A percentile compares a stretch with the other conserved stretches of the same genome.
Evolutionary conservation across 64 coral and sea anemone genomes (phyloP).

Genomic region (Pocillopora verrucosa): DNA sequence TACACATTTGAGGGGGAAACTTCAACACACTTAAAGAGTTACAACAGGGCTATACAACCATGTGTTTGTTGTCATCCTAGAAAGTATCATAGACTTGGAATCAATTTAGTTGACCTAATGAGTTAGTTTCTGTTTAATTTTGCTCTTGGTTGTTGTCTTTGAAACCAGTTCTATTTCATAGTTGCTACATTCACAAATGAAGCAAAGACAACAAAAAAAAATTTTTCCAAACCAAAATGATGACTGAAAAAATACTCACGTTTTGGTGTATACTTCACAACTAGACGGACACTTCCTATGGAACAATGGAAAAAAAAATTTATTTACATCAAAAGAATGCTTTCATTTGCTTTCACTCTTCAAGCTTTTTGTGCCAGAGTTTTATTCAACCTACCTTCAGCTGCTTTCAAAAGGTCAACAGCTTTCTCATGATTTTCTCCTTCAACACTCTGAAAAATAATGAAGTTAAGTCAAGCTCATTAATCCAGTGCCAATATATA

Average conservation of each 20-base stretch:
- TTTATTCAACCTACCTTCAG: constrained; percentile 71
- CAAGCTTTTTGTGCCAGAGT: background rate
- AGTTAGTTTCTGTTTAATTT: too few relatives aligned
- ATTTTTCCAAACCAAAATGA: background rate
- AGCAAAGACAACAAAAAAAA: background rate
- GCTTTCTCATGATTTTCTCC: constrained; percentile 99
- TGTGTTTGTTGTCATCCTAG: background rate
- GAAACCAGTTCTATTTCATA: too few relatives aligned
- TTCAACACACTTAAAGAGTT: too few relatives aligned
- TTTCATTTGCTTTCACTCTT: too few relatives aligned
- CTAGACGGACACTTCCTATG: constrained; percentile 91
- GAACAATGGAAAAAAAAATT: background rate
- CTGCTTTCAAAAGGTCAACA: constrained; percentile 93
- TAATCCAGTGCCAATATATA: too few relatives aligned
- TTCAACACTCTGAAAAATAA: constrained; percentile 91
- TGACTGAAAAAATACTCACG: constrained; percentile 56
- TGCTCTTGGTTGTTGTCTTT: too few relatives aligned
- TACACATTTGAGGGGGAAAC: too few relatives aligned
- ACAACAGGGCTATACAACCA: too few relatives aligned
- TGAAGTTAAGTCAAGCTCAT: background rate
- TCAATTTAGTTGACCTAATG: too few relatives aligned
- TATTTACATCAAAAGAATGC: too few relatives aligned
- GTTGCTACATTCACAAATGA: background rate
- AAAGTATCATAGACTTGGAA: background rate
- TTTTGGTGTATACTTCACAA: constrained; percentile 99